Evolutionary conservation across 2,888 invertebrate species (phyloP), one percentile per base, ranked within the genome.

Genomic region (Cataglyphis rosenhaueri): DNA sequence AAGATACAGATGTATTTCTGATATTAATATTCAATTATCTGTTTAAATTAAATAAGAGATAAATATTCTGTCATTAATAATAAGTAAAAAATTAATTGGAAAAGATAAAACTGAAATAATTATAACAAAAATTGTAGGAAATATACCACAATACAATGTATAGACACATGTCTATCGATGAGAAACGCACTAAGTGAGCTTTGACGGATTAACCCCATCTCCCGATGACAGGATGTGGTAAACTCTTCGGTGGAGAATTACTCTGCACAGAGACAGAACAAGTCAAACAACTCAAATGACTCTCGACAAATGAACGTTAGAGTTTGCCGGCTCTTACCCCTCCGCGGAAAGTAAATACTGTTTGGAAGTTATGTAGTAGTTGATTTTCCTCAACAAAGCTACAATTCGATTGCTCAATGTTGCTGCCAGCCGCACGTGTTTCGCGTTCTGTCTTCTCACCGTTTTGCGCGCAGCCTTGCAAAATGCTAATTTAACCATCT

Each of bases 271-370:
- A 79, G 84, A 71, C 83, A 83, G 85, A 88, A 87, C 88, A 84
- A 88, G 89, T 88, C 84, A 85, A 85, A 86, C 86, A 86, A 83
- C 86, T 86, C 83, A 81, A 85, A 88, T 83, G 87, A 88, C 86
- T 88, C 81, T 82, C 84, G 68, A 84, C 85, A 86, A 86, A 86
- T 84, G 81, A 86, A 86, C 79, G 82, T 68, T 64, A 76, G 78
- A 81, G 74, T 84, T 68, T 61, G 52, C 66, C 32, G 41, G 32
- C 66, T 74, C 68, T 70, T 76, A 41, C 71, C 71, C 71, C n/a
- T 25, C 32, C 70, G 59, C 71, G 78, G 59, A 44, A 71, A 70
- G 78, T 71, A 79, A 79, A 79, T 79, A 79, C 71, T 41, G 55
- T 55, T 29, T 25, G 32, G 35, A 59, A 79, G 71, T 79, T 79